phyloP scores from a whole-genome alignment of 2,113 vertebrate species.

The Catagonus wagneri region DNA sequence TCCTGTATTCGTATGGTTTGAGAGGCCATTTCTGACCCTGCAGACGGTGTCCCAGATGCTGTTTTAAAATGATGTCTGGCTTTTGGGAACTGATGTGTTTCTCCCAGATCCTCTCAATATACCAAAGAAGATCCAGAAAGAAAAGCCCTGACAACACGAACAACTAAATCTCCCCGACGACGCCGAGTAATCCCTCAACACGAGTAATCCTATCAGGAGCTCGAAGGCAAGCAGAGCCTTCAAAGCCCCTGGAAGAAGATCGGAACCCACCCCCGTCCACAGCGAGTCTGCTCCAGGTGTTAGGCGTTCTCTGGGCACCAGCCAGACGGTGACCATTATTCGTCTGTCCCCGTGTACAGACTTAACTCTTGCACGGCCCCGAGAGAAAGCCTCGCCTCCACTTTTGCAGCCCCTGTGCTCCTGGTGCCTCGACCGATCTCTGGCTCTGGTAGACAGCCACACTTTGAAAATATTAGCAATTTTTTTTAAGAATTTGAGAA shows the following conservation, averaged over 20 bases:
- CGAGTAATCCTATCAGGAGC: not conserved
- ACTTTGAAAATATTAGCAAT: not conserved
- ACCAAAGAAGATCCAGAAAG: not conserved
- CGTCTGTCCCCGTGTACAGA: too few species aligned
- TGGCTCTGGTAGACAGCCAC: not conserved
- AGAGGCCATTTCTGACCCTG: not conserved
- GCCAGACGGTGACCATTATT: not conserved
- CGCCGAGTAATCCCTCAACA: too few species aligned
- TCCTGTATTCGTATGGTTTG: not conserved
- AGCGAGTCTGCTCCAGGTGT: not conserved
- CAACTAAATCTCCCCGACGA: not conserved
- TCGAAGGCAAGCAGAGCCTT: not conserved
- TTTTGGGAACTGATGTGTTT: not conserved
- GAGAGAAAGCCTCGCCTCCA: not conserved
- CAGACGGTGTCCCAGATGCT: not conserved
- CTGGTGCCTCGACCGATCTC: too few species aligned
- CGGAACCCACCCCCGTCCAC: not conserved
- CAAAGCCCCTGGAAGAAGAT: not conserved
- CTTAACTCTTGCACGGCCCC: too few species aligned
- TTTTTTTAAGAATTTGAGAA: not conserved
- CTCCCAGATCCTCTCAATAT: not conserved
- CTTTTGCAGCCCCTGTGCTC: not conserved
- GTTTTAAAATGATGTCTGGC: not conserved
- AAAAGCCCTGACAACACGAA: not conserved
- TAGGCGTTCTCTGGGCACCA: too few species aligned